Evolutionary conservation across 2,113 vertebrate species (phyloP).

Genomic region (Origma solitaria): DNA sequence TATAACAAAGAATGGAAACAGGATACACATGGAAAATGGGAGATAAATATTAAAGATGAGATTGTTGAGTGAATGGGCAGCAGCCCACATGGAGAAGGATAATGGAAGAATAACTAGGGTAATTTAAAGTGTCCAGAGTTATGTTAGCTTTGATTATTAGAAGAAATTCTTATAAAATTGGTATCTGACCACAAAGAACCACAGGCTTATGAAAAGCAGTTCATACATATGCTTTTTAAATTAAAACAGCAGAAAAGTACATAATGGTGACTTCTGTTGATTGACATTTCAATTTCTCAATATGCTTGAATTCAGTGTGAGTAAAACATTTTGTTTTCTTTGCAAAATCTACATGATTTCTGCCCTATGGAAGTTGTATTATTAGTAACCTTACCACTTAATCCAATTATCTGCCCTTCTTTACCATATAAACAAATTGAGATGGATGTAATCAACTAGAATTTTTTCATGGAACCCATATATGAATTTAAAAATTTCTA

Average conservation of each 20-base stretch:
- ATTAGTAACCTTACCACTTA: background rate
- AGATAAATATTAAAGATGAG: background rate
- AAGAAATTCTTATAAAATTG: background rate
- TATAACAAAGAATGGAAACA: background rate
- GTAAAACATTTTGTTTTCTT: background rate
- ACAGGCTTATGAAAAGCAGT: background rate
- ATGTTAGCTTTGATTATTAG: background rate
- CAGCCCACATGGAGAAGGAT: background rate
- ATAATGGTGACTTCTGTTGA: background rate
- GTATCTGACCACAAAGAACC: background rate
- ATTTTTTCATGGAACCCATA: background rate
- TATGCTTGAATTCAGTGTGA: background rate
- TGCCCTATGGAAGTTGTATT: background rate
- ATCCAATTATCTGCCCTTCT: background rate
- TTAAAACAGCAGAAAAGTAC: background rate
- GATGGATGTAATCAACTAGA: background rate
- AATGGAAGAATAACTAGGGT: background rate
- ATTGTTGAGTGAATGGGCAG: background rate
- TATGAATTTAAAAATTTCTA: background rate
- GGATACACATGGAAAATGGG: background rate
- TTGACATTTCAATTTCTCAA: background rate
- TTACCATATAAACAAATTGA: background rate
- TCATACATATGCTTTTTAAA: background rate
- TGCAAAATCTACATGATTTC: background rate
- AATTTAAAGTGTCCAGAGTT: background rate